Conservation (phyloP, 92 coral and sea anemone species). For the Ricordea florida region DNA sequence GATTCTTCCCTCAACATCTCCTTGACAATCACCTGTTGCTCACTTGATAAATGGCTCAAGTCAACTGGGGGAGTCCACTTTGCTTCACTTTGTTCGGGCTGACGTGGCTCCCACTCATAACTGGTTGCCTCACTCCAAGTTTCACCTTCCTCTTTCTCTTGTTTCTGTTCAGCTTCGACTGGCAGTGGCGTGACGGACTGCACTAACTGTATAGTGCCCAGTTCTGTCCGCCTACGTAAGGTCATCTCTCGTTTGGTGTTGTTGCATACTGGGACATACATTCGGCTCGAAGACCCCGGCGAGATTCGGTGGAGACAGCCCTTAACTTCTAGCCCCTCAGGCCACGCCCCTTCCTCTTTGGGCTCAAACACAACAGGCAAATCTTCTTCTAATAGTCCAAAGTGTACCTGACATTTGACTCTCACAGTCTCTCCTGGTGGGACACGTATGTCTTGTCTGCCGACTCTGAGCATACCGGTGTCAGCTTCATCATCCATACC, state of each 20-base stretch:
- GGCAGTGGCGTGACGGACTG: conserved; percentile 45
- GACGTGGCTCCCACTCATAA: background rate
- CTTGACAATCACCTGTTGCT: conserved; percentile 30
- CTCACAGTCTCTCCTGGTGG: background rate
- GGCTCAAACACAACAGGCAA: conserved; percentile 13
- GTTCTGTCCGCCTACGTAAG: conserved; percentile 8
- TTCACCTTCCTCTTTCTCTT: background rate
- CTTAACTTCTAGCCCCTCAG: conserved; percentile 2
- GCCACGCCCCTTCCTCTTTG: conserved; percentile 4
- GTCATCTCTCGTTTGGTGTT: background rate
- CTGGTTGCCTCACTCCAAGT: background rate
- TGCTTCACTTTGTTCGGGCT: background rate
- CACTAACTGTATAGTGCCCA: conserved; percentile 31
- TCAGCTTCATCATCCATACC: background rate
- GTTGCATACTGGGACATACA: conserved; percentile 5
- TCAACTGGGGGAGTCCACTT: background rate
- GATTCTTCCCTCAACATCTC: conserved; percentile 61
- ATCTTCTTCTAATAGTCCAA: conserved; percentile 12
- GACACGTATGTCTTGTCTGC: background rate
- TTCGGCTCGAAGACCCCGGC: background rate
- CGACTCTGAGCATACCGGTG: background rate
- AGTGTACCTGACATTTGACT: conserved; percentile 1
- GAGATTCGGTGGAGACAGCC: background rate
- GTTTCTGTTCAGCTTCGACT: background rate
- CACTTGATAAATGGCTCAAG: conserved; percentile 14